Base-by-base conservation (phyloP, 2,888 invertebrate genomes). In the Ormyrus pomaceus region DNA sequence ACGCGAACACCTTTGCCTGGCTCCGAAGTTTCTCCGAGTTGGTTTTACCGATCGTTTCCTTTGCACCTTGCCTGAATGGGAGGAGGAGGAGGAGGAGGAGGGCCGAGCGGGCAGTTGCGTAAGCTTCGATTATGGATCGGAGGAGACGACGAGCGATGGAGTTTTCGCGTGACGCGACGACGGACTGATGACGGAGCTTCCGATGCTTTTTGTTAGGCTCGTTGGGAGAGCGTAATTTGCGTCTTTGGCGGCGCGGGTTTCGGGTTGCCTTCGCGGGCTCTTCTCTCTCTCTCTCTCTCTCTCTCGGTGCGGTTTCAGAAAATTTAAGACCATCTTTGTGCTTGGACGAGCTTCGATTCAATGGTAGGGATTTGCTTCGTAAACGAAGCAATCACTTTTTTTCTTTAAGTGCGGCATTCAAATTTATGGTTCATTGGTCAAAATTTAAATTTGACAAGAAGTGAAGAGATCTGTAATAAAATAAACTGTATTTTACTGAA, bases 1-100 rank as follows among this genome's bases (percentile, higher is more conserved):
- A 61, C 64, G 53, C 65, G 70, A 56, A 56, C 77, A 77, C 77
- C 70, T 77, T 69, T 69, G 8, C 51, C 9, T 56, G 6, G 6
- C 48, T 9, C 62, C 7, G 10, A 48, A 19, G 19, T 19, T 19
- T 19, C 19, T 19, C 19, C 11, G 55, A 3, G 45, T 19, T 11
- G 45, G 62, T 64, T 64, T 64, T 56, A 56, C 55, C 55, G 11
- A 19, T 19, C 19, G 19, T 19, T 19, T 19, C 19, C 46, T 34
- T 64, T 46, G 62, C 62, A 46, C 62, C 62, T 62, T 62, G 62
- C 45, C 46, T 64, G 19, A 19, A 19, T 19, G 19, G 19, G 19
- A 19, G 19, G 19, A 2, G 19, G 19, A 19, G 19, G 19, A 2
- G 19, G 19, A 19, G 19, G 19, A 19, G 19, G 19, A 19, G 19